A percentile compares a stretch with the other conserved stretches of the same genome.
Conservation (phyloP, 2,113 vertebrate genomes). For the Oreochromis tanganicae region DNA sequence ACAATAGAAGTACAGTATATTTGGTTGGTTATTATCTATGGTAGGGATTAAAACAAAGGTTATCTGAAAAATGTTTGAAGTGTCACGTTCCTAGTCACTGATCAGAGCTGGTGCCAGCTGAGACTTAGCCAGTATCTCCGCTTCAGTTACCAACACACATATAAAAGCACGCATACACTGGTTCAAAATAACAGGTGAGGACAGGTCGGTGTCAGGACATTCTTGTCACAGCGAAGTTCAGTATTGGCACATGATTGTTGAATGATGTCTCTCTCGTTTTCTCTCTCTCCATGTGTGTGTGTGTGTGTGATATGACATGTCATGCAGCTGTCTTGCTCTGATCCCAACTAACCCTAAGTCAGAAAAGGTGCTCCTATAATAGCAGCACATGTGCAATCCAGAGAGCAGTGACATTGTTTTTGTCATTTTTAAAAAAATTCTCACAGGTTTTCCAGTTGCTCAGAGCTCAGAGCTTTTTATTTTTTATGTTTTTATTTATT, state of each 20-base stretch:
- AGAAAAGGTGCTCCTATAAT: conserved; percentile 40
- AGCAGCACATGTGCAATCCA: conserved; percentile 8
- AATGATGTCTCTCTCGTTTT: conserved; percentile 7
- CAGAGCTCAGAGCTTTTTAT: not conserved
- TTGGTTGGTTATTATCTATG: not conserved
- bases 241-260: conserved; percentile 49
- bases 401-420: not conserved
- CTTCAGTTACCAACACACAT: not conserved
- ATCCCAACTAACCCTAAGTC: conserved; percentile 56
- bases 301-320: conserved; percentile 12
- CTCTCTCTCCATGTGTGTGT: not conserved
- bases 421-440: not conserved
- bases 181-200: not conserved
- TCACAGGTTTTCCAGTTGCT: not conserved
- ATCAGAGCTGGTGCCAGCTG: conserved; percentile 29
- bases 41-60: not conserved
- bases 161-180: not conserved
- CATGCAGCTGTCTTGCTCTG: conserved; percentile 42
- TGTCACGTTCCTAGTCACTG: conserved; percentile 5
- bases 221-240: conserved; percentile 41
- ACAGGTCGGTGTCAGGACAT: conserved; percentile 22
- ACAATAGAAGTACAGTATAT: not conserved
- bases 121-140: not conserved
- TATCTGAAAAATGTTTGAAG: not conserved
- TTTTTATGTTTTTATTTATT: not conserved